Evolutionary conservation across 2,888 invertebrate species (phyloP), one percentile per base, ranked within the genome.

Genomic region (Ectemnius cavifrons): DNA sequence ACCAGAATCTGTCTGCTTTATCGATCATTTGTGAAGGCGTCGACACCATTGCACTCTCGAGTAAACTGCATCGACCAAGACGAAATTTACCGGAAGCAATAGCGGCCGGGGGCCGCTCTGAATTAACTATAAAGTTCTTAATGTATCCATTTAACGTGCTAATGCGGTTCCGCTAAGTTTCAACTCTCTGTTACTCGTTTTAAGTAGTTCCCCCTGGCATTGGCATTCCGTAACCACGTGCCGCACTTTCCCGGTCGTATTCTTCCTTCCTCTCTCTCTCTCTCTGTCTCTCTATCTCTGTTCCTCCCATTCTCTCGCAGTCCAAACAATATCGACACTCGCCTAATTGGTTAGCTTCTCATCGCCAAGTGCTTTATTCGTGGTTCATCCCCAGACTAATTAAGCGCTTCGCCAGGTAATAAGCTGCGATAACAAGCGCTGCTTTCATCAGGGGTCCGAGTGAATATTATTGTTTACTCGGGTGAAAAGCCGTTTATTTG

Each of bases 121-220:
- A 77, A 77, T 75, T 70, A 73, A 67, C 73, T 70, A 78, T 78
- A 71, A 76, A 75, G 69, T 80, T 71, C 72, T 75, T 80, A 79
- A 77, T 68, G 69, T 70, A 67, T 52, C 76, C 71, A 70, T 75
- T 80, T 79, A 74, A 73, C 67, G 75, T 70, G 75, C 75, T 73
- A 72, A 75, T 70, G 71, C 67, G 70, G 75, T 63, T 56, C 52
- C 69, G 37, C 47, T 52, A 70, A 75, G 69, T 72, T 73, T 63
- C 72, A 64, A 37, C 70, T 59, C 28, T 37, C 37, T 46, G 72
- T 59, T 74, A 62, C 73, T 66, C 37, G 63, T 56, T 71, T 61
- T 23, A 76, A 78, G 72, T 63, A 71, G 67, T 73, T 75, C 23
- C 64, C 58, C 27, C 56, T 37, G 37, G 37, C 37, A 37, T 37